Conservation (phyloP, 2,797 vertebrate species). For the Clamator glandarius region DNA sequence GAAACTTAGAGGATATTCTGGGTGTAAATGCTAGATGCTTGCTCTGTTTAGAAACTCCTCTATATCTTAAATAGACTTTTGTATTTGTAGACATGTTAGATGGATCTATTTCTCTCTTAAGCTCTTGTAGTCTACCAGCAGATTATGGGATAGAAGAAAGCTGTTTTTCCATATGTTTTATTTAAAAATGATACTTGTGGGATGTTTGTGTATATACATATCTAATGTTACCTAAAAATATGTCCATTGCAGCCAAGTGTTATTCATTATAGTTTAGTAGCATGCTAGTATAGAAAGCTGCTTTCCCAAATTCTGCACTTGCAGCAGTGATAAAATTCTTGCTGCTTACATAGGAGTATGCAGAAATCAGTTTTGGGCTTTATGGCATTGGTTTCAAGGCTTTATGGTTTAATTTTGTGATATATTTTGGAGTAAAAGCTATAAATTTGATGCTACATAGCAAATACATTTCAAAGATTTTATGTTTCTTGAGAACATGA, state of each 20-base stretch:
- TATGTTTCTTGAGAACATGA: neutral
- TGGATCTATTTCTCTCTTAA: neutral
- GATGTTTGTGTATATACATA: neutral
- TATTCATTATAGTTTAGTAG: neutral
- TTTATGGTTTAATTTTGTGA: neutral
- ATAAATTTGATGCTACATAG: neutral
- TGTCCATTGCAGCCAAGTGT: neutral
- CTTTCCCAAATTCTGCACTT: neutral
- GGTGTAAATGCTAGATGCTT: accelerated
- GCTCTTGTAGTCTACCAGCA: neutral
- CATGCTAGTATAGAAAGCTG: neutral
- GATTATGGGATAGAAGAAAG: neutral
- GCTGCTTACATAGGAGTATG: neutral
- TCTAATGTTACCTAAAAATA: neutral
- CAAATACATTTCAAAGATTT: neutral
- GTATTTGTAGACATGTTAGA: neutral
- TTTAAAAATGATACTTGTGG: neutral
- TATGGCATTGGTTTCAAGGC: neutral
- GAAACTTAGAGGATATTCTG: neutral
- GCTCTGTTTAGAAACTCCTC: neutral
- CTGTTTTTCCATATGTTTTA: neutral
- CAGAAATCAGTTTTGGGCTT: neutral
- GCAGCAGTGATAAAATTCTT: neutral
- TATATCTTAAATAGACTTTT: neutral
- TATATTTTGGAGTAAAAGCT: neutral